phyloP scores from a whole-genome alignment of 2,888 invertebrate species.

The Caenorhabditis panamensis region DNA sequence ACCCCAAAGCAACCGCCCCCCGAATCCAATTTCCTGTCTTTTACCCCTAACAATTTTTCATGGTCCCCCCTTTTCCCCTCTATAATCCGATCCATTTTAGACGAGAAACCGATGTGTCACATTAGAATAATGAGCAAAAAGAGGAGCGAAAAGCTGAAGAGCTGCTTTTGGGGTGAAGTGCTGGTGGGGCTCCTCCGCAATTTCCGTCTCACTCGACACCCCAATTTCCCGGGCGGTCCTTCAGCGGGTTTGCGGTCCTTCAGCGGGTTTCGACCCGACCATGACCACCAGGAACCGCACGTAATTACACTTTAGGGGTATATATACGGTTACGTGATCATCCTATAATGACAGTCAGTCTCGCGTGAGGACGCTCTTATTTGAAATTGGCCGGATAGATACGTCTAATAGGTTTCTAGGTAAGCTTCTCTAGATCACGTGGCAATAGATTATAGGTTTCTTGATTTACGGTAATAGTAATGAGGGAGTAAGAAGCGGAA shows the following conservation, averaged over 20 bases:
- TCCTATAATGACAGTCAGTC: constrained; percentile 51
- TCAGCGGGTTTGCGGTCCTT: too few species aligned
- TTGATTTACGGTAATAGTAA: constrained; percentile 58
- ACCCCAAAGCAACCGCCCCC: neutral
- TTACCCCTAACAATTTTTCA: constrained; percentile 40
- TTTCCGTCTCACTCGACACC: constrained; percentile 31
- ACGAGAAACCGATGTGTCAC: constrained; percentile 35
- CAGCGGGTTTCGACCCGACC: too few species aligned
- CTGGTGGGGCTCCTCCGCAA: constrained; percentile 15
- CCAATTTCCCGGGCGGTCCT: constrained; percentile 46
- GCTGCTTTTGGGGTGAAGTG: constrained; percentile 51
- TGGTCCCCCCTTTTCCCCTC: constrained; percentile 22
- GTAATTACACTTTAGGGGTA: constrained; percentile 28
- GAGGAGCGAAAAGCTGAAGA: constrained; percentile 27
- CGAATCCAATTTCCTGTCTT: constrained; percentile 52
- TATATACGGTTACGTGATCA: constrained; percentile 47
- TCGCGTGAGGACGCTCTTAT: constrained; percentile 1
- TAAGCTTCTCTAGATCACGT: constrained; percentile 20
- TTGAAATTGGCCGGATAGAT: constrained; percentile 1
- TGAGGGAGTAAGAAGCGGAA: constrained; percentile 26
- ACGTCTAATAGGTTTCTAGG: neutral
- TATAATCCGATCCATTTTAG: constrained; percentile 47
- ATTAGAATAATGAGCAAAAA: constrained; percentile 61
- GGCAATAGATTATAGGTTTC: constrained; percentile 49
- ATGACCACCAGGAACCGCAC: too few species aligned